Conservation (phyloP, 1,140 invertebrate species). For the Aethina tumida region DNA sequence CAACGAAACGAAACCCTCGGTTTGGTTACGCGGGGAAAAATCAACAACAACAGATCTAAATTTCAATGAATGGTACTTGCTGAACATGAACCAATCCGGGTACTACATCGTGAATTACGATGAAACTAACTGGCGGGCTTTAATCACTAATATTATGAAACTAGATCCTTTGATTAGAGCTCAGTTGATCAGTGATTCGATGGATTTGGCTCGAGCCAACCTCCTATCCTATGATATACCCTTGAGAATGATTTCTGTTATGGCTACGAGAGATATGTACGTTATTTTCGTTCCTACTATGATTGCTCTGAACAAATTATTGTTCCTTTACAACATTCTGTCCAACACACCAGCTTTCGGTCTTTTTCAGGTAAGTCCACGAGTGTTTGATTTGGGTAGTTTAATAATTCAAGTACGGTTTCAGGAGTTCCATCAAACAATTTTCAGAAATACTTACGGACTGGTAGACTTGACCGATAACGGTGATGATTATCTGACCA, state of each 20-base stretch:
- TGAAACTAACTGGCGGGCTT: conserved; percentile 49
- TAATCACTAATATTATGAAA: conserved; percentile 45
- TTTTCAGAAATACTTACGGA: conserved; percentile 22
- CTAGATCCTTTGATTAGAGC: conserved; percentile 54
- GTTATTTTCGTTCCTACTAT: conserved; percentile 29
- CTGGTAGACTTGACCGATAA: conserved; percentile 22
- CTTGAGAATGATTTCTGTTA: conserved; percentile 34
- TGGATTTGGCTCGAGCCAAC: conserved; percentile 59
- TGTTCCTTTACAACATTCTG: conserved; percentile 33
- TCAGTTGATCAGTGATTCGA: conserved; percentile 72
- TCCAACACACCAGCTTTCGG: conserved; percentile 25
- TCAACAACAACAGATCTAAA: conserved; percentile 18
- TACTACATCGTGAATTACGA: conserved; percentile 73
- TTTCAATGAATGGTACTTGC: conserved; percentile 25
- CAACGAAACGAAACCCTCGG: conserved; percentile 27
- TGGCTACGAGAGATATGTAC: conserved; percentile 22
- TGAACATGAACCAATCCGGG: conserved; percentile 38
- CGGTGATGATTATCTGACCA: conserved; percentile 36
- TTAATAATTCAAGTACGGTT: conserved; percentile 1
- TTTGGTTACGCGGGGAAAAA: conserved; percentile 26
- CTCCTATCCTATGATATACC: conserved; percentile 49
- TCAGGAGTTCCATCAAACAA: conserved; percentile 20
- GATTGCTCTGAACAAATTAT: conserved; percentile 41
- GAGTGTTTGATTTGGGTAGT: not conserved
- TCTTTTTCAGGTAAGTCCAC: conserved; percentile 26